Evolutionary conservation across 2,113 vertebrate genomes (phyloP), one percentile per base, ranked within the genome.

Genomic region (Notechis scutatus): DNA sequence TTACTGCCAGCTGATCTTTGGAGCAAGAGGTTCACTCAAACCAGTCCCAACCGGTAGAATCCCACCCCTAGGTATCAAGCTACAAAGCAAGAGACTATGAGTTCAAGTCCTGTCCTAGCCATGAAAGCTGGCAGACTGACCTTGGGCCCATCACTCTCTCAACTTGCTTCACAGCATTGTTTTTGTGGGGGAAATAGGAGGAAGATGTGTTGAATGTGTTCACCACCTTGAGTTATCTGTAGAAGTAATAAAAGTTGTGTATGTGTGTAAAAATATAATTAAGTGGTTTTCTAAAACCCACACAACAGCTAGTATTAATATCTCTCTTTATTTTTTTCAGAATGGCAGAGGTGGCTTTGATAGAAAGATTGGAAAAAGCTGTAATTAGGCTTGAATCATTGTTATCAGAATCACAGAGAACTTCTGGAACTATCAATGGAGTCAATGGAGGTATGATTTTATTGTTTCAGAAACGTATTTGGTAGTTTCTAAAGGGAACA

Each of bases 341-440:
- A 95, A 97, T 98, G 98, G 97, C 97, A 57, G 97, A 98, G 91
- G 98, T 97, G 93, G 98, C 94, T 29, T 97, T 99, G 95, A 97
- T 99, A 97, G 98, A 98, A 92, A 98, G 99, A 15, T 96, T 99
- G 97, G 99, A 99, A 96, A 97, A 96, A 23, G 99, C 98, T 0
- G 98, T 99, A 91, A 96, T 98, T 96, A 98, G 98, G 29, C 98
- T 99, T 87, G 99, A 99, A 97, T 96, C 96, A 0, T 95, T 99
- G 55, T 98, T 99, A 89, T 93, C 97, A 74, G 98, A 96, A 55
- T 96, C 97, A 81, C 97, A 97, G 69, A 39, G 87, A 4, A 56
- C 96, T 91, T 95, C 97, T 89, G 97, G 94, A 56, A 96, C 96
- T 85, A 94, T 98, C 8, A 98, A 98, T 18, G 97, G 98, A 90